A percentile compares a stretch with the other conserved stretches of the same genome.
Evolutionary conservation across 2,113 vertebrate species (phyloP).

Genomic region (Cephalopterus ornatus): DNA sequence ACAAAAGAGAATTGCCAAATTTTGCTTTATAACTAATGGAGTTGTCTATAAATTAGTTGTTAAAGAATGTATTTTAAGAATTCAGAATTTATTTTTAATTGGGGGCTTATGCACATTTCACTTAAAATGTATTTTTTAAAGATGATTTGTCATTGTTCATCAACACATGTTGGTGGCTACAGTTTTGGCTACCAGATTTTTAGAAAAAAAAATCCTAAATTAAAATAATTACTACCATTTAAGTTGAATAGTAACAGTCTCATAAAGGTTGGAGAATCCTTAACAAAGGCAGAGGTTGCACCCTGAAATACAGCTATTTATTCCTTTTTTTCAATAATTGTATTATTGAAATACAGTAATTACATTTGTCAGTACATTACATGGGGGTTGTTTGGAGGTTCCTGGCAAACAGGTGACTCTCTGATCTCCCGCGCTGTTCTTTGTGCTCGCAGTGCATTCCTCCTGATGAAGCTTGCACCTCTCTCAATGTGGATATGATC

Average conservation of each 20-base stretch:
- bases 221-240: background rate
- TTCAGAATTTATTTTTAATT: background rate
- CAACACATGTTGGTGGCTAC: background rate
- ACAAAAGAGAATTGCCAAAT: background rate
- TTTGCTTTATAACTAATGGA: background rate
- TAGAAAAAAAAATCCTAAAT: background rate
- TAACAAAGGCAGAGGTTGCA: background rate
- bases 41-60: background rate
- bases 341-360: too few relatives aligned
- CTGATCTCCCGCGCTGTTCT: background rate
- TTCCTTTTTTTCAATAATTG: too few relatives aligned
- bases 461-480: slow-evolving; percentile 81
- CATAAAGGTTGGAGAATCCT: background rate
- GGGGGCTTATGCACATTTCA: background rate
- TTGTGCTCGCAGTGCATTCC: slow-evolving; percentile 80
- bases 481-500: slow-evolving; percentile 76
- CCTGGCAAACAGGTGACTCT: background rate
- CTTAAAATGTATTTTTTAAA: background rate
- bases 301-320: background rate
- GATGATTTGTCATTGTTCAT: background rate
- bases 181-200: background rate
- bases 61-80: background rate
- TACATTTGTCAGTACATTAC: background rate
- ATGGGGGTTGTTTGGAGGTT: background rate
- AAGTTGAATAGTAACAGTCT: background rate